Base-by-base conservation (phyloP, 2,888 invertebrate species). In the Cephus pygmeus region DNA sequence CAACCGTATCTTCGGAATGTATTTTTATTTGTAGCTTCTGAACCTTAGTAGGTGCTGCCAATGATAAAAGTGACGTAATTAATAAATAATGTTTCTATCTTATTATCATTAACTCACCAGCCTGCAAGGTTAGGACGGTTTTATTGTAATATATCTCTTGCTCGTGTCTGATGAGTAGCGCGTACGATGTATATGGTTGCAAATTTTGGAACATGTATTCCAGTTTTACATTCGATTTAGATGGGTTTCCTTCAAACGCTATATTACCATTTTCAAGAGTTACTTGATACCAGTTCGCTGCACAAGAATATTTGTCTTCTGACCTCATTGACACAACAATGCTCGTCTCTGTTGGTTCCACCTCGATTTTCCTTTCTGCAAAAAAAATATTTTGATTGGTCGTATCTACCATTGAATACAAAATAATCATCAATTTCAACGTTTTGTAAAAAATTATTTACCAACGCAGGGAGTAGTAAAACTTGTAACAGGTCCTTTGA, bases 221-320 rank as follows among this genome's bases (percentile, higher is more conserved):
- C 40, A 40, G 4, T 15, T 40, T 40, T 4, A 15, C 15, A 40
- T 15, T 40, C 40, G 40, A 4, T 6, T 15, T 40, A 1, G 15
- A 15, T 15, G 6, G 15, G 6, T 15, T 40, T 40, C 40, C 40
- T 40, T 15, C 15, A 15, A 40, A 40, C 15, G 40, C 2, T 15
- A 75, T 71, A 3, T 73, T 15, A 0, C 11, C 4, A 23, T 78
- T 31, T 12, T 75, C 69, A 0, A 87, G 12, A 56, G 71, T 4
- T 0, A 84, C n/a, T 0, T 69, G 12, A 77, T 88, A 88, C 87
- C 85, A 87, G 4, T 73, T 73, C 1, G 75, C 69, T 0, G 86
- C 86, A 68, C 88, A 88, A 1, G 82, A 4, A 77, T 81, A 78
- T 15, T 23, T 1, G n/a, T 71, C 23, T 73, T 80, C 31, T 69